Evolutionary conservation across 1,140 invertebrate species (phyloP), one percentile per base, ranked within the genome.

Genomic region (Battus philenor): DNA sequence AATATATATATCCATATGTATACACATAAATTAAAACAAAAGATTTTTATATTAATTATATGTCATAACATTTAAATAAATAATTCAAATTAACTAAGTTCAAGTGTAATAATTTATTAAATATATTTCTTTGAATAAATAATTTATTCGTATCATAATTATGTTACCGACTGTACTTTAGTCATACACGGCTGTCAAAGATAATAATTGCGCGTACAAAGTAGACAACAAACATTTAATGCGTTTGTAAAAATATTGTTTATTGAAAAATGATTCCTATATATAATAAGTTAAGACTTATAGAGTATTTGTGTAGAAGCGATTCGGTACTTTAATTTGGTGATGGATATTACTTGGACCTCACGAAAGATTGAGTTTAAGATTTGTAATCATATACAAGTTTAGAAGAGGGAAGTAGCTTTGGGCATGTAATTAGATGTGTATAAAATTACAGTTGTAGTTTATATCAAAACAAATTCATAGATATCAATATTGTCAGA

Each of bases 131-230:
- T n/a, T n/a, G n/a, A n/a, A n/a, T n/a, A n/a, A n/a, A n/a, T n/a
- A n/a, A n/a, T 32, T 32, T 32, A n/a, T 32, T 17, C 7, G 16
- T 39, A 2, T 39, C 1, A 26, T 26, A 13, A 27, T 1, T 8
- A 10, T 41, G 38, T 27, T 9, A 31, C 30, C 43, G 56, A 53
- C 59, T 68, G 72, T 80, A 80, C 74, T 48, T 44, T 45, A 66
- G 54, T 48, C 63, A 60, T 71, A 68, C 63, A 68, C 55, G 60
- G 62, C 74, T 84, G 80, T 84, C 80, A 81, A 78, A 84, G 67
- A 75, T 72, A 70, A 73, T 84, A 84, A 84, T 84, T 84, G 70
- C 77, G 68, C 61, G 70, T 72, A 83, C 68, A 77, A 66, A 79
- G 69, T 71, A 71, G 59, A 62, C 62, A 50, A 55, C 75, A 63